Percentiles rank a stretch among this genome's conserved stretches.
phyloP scores from a whole-genome alignment of 2,113 vertebrate genomes.

The Scomber colias region DNA sequence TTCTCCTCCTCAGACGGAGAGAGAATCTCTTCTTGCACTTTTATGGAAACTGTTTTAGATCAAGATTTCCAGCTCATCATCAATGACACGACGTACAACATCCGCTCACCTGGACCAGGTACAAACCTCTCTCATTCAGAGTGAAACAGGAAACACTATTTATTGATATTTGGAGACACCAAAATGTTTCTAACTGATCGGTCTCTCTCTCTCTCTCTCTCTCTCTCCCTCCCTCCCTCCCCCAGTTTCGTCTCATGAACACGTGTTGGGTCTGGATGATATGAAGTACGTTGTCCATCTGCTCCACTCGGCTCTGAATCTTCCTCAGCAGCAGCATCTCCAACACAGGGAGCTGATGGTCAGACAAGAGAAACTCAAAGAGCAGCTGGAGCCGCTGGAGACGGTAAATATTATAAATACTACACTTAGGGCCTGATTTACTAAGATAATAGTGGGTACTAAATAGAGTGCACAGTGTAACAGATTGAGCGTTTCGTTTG shows the following conservation, averaged over 20 bases:
- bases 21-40: constrained; percentile 83
- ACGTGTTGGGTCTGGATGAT: constrained; percentile 79
- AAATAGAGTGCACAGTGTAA: no score
- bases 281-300: constrained; percentile 85
- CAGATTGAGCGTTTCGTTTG: no score
- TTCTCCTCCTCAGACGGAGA: constrained; percentile 81
- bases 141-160: no score
- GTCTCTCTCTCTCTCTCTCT: no score
- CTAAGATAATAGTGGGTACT: no score
- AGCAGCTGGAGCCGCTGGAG: constrained; percentile 86
- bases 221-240: no score
- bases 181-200: no score
- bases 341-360: constrained; percentile 82
- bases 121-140: constrained; percentile 22
- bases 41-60: constrained; percentile 85
- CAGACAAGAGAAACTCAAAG: constrained; percentile 77
- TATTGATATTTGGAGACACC: no score
- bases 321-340: constrained; percentile 81
- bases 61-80: constrained; percentile 88
- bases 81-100: constrained; percentile 79
- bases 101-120: constrained; percentile 84
- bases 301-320: constrained; percentile 83
- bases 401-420: constrained; percentile 77
- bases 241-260: constrained; percentile 69
- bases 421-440: background rate